A percentile compares a stretch with the other conserved stretches of the same genome.
These are phyloP conservation scores for Diarsia brunnea DNA, from an alignment of 2,888 invertebrate species.

Conservation along the genomic window DNA sequence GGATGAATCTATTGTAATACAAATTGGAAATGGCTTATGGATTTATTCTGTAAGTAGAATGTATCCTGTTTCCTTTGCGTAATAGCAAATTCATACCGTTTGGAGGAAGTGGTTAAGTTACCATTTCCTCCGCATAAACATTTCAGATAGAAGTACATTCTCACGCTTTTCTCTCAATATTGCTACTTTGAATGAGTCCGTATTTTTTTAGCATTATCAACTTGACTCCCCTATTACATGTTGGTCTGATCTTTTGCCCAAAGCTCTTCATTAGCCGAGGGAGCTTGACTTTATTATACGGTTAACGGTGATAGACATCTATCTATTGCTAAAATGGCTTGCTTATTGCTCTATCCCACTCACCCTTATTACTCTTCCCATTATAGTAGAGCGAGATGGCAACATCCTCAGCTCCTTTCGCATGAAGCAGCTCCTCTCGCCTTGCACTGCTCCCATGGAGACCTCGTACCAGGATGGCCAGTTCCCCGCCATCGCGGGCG, in stretches of 20 bases:
- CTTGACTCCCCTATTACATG: background rate
- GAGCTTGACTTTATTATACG: too few relatives aligned
- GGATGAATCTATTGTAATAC: constrained; percentile 6
- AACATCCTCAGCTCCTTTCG: constrained; percentile 79
- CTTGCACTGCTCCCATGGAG: constrained; percentile 76
- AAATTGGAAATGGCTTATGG: constrained; percentile 33
- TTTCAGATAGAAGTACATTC: constrained; percentile 14
- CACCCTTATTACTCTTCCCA: constrained; percentile 83
- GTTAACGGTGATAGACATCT: too few relatives aligned
- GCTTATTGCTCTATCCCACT: constrained; percentile 34
- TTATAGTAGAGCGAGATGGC: constrained; percentile 83
- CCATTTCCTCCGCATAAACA: constrained; percentile 20
- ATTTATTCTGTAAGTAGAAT: constrained; percentile 26
- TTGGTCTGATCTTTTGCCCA: background rate
- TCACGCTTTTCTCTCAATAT: background rate
- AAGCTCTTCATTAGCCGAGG: background rate
- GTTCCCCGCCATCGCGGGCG: constrained; percentile 77
- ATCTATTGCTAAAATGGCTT: too few relatives aligned
- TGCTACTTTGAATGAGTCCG: background rate
- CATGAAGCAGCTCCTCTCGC: constrained; percentile 82
- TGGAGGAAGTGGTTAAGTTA: constrained; percentile 7
- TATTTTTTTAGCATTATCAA: background rate
- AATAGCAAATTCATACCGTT: constrained; percentile 25
- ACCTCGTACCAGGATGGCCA: constrained; percentile 81
- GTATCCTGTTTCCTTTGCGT: constrained; percentile 35